Conservation (phyloP, 2,888 invertebrate genomes). For the Parelbella ahira region DNA sequence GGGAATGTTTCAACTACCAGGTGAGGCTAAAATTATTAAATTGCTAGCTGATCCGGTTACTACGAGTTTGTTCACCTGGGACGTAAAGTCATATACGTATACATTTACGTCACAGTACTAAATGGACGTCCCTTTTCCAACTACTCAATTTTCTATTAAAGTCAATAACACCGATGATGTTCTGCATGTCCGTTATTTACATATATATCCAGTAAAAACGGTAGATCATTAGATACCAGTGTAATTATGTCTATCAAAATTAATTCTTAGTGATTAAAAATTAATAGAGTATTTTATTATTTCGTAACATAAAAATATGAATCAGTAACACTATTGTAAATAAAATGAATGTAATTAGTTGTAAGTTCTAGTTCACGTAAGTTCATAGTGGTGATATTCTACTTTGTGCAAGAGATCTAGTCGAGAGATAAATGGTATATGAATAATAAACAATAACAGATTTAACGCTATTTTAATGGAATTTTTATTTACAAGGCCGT, state of each 20-base stretch:
- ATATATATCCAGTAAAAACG: no score
- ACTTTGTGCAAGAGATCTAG: conserved; percentile 79
- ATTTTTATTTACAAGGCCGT: conserved; percentile 68
- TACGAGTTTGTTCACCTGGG: no score
- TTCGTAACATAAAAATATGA: conserved; percentile 38
- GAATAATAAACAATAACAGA: conserved; percentile 55
- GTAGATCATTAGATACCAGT: conserved; percentile 4
- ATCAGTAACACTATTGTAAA: conserved; percentile 60
- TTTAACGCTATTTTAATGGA: conserved; percentile 54
- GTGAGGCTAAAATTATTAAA: no score
- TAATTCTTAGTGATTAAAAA: conserved; percentile 30
- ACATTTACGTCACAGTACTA: no score
- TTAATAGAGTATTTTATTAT: conserved; percentile 36
- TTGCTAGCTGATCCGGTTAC: no score
- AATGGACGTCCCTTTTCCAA: no score
- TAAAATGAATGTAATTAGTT: conserved; percentile 37
- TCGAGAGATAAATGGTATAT: conserved; percentile 73
- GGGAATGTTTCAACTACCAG: no score
- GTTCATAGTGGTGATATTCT: conserved; percentile 70
- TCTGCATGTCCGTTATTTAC: no score
- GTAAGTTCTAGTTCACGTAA: conserved; percentile 43
- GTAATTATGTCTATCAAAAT: conserved; percentile 19
- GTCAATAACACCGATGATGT: no score
- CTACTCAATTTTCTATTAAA: no score
- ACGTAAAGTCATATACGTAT: no score